Evolutionary conservation across 2,888 invertebrate genomes (phyloP).

Genomic region (Drosophila dives): DNA sequence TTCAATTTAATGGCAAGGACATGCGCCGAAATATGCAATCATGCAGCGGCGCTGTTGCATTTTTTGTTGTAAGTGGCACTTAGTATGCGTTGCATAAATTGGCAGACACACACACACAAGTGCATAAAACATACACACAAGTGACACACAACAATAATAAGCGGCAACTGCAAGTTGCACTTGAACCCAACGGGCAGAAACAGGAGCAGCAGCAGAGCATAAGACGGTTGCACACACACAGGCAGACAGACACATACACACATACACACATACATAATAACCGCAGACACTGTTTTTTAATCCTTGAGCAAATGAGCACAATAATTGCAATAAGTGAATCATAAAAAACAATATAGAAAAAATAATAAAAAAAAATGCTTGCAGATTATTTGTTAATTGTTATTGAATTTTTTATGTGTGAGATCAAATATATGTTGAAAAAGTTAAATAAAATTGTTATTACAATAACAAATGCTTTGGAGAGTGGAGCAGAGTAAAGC

Average conservation of each 20-base stretch:
- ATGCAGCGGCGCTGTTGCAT: constrained; percentile 41
- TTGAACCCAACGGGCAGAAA: constrained; percentile 20
- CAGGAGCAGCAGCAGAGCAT: not conserved
- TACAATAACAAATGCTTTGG: not conserved
- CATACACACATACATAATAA: constrained; percentile 11
- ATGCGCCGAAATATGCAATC: constrained; percentile 51
- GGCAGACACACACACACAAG: constrained; percentile 24
- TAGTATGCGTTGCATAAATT: constrained; percentile 56
- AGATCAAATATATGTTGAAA: too few species aligned
- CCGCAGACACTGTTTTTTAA: not conserved
- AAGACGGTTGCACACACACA: constrained; percentile 23
- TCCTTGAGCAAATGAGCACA: constrained; percentile 5
- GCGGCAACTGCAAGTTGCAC: constrained; percentile 23
- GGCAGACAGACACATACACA: constrained; percentile 8
- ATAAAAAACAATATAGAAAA: not conserved
- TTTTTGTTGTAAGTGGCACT: constrained; percentile 40
- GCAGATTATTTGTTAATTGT: not conserved
- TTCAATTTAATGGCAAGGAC: constrained; percentile 56
- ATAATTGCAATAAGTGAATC: not conserved
- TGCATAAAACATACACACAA: constrained; percentile 11
- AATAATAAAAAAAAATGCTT: not conserved
- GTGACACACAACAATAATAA: constrained; percentile 14
- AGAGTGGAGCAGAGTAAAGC: not conserved
- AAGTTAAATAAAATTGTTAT: too few species aligned
- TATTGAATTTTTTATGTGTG: too few species aligned